These are phyloP conservation scores for Synaphobranchus kaupii DNA, from an alignment of 2,797 vertebrate genomes.

Conservation along the genomic window DNA sequence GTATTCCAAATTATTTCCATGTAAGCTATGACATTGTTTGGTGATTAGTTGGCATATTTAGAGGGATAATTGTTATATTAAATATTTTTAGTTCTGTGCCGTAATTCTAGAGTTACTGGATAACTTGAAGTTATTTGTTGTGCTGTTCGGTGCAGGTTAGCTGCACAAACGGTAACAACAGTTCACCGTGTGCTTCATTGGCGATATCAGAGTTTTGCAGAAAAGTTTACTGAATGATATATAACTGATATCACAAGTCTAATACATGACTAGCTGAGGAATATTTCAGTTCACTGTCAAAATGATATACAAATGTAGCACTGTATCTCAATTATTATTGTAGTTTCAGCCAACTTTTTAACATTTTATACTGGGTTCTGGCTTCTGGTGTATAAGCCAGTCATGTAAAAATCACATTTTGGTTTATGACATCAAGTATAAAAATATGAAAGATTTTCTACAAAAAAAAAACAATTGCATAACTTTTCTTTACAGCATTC, in stretches of 20 bases:
- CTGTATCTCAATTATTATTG: no score
- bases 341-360: background rate
- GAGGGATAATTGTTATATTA: background rate
- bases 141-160: background rate
- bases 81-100: no score
- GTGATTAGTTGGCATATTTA: background rate
- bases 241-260: no score
- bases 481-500: background rate
- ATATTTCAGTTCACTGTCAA: background rate
- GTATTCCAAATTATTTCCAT: no score
- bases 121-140: background rate
- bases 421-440: background rate
- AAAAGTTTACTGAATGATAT: no score
- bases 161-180: background rate
- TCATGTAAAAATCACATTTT: background rate
- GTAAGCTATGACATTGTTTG: no score
- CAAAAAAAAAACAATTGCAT: background rate
- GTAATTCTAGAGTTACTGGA: background rate
- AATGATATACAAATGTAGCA: background rate
- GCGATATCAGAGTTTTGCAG: no score
- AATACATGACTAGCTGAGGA: background rate
- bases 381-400: background rate
- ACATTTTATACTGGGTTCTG: background rate
- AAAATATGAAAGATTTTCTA: background rate
- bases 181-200: no score